phyloP scores from a whole-genome alignment of 2,797 vertebrate species.

The Clamator glandarius region DNA sequence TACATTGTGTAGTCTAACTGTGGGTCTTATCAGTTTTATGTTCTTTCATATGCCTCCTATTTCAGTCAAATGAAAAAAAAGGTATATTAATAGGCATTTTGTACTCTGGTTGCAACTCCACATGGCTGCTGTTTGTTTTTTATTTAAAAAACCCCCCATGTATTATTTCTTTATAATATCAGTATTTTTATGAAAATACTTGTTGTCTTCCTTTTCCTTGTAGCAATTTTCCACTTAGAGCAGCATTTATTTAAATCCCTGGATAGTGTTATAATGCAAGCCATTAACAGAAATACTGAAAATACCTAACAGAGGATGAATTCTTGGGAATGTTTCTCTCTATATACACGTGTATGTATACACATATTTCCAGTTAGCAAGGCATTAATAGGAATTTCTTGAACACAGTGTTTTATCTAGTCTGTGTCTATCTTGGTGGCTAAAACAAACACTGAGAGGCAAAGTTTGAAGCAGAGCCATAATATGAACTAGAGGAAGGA shows the following conservation, averaged over 20 bases:
- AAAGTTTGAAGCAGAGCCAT: too few species aligned
- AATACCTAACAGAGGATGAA: not conserved
- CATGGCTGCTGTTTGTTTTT: not conserved
- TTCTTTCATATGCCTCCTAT: not conserved
- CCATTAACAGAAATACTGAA: not conserved
- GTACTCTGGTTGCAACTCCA: not conserved
- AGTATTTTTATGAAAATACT: not conserved
- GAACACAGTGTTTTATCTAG: not conserved
- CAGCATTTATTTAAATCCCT: not conserved
- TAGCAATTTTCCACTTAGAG: not conserved
- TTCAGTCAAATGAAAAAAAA: not conserved
- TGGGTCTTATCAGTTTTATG: not conserved
- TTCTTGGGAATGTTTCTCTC: not conserved
- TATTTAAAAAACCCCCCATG: too few species aligned
- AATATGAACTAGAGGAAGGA: too few species aligned
- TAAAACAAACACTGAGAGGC: too few species aligned
- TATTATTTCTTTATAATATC: not conserved
- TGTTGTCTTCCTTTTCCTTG: not conserved
- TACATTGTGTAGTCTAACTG: not conserved
- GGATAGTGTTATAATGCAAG: not conserved
- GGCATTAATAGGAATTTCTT: not conserved
- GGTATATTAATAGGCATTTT: not conserved
- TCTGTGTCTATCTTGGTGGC: not conserved
- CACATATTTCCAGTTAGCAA: not conserved
- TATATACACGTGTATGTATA: fast-evolving